Percentiles rank a stretch among this genome's conserved stretches.
Evolutionary conservation across 2,113 vertebrate genomes (phyloP).

Genomic region (Rissa tridactyla): DNA sequence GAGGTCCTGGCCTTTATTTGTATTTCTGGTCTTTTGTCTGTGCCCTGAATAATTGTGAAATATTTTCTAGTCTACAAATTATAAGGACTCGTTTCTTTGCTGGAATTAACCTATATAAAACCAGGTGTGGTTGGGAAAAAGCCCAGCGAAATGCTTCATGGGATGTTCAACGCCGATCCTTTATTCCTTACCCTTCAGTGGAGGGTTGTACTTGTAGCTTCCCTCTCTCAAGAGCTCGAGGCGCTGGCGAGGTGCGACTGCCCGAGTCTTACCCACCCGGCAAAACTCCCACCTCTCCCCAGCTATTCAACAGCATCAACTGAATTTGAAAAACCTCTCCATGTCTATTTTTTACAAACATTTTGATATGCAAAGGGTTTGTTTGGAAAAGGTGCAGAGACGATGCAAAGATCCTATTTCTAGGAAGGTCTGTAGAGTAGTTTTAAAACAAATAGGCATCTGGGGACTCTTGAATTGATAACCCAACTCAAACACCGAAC

Average conservation of each 20-base stretch:
- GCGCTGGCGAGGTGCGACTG: neutral
- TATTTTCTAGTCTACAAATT: neutral
- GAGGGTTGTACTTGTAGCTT: neutral
- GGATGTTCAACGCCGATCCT: accelerated
- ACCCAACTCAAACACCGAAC: neutral
- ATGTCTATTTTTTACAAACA: accelerated
- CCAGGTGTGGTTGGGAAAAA: neutral
- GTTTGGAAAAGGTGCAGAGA: neutral
- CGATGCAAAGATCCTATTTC: neutral
- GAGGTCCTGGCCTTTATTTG: neutral
- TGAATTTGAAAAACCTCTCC: neutral
- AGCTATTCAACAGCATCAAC: too few relatives aligned
- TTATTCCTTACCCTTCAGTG: neutral
- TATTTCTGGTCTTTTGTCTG: neutral
- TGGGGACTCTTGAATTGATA: accelerated
- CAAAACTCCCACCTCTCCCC: neutral
- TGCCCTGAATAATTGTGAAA: neutral
- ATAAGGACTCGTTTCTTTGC: neutral
- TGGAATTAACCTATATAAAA: neutral
- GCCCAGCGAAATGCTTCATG: accelerated
- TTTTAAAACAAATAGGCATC: neutral
- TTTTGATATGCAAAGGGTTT: neutral
- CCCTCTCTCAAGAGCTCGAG: neutral
- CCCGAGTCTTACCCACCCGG: accelerated
- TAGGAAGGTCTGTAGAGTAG: neutral